Base-by-base conservation (phyloP, 2,888 invertebrate genomes). In the Morinoia aosen region DNA sequence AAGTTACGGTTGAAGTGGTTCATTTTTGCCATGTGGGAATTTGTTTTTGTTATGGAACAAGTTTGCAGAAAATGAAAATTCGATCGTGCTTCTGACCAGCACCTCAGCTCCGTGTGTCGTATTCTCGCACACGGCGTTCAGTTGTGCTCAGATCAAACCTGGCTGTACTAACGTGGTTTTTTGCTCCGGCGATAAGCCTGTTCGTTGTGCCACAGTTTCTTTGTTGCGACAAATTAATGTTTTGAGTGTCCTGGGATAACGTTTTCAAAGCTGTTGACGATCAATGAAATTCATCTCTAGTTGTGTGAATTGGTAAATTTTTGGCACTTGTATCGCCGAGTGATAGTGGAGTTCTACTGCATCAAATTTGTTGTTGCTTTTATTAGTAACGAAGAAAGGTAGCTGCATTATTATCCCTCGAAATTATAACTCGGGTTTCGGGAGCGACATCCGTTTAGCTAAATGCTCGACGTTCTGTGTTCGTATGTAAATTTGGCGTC, bases 31-130 rank as follows among this genome's bases (percentile, higher is more conserved):
- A 48, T 48, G 48, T 48, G 48, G 48, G 48, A 5, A 48, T 48
- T 48, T 10, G 0, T 76, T 48, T 10, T 16, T 76, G 19, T 76
- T 25, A 2, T 76, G 0, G 76, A 76, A 19, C 2, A 76, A 76
- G 25, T 25, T 76, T 8, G 61, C 19, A 8, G 61, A 61, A 3
- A 76, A 25, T 76, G 16, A 33, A 76, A 33, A 76, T 3, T 25
- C 25, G 76, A 76, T 39, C 90, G 12, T 90, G 40, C 14, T 88
- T 88, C 11, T 25, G 8, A 40, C 40, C 90, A 90, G 90, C 90
- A 90, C 90, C 48, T 39, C 90, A 90, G 90, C 90, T 90, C 90
- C 90, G 90, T 90, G 90, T 90, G 90, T 40, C 40, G 90, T 90
- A 48, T 90, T 14, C 14, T 40, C 90, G 40, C 40, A 90, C 90